Conservation (phyloP, 2,888 invertebrate species). For the Cinara cedri region DNA sequence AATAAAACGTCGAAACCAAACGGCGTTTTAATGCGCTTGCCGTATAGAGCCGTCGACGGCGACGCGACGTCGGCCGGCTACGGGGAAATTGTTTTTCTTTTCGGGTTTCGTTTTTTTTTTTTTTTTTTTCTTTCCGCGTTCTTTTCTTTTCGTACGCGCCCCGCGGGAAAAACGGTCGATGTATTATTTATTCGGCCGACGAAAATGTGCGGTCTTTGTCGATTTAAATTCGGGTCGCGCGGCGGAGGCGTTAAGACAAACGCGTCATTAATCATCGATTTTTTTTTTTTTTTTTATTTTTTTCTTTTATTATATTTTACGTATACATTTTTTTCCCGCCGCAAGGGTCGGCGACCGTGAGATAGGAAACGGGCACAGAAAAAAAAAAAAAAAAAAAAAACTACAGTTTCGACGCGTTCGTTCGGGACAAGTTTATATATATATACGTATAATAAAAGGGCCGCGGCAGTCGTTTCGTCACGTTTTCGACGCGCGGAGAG, state of each 20-base stretch:
- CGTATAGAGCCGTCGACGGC: too few species aligned
- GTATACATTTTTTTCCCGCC: background rate
- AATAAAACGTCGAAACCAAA: too few species aligned
- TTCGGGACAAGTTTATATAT: background rate
- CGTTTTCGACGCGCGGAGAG: slow-evolving; percentile 29
- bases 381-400: background rate
- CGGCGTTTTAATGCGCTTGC: too few species aligned
- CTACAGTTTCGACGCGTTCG: slow-evolving; percentile 16
- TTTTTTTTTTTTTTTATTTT: background rate
- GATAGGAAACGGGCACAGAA: background rate
- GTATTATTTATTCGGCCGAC: background rate
- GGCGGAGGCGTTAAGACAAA: slow-evolving; percentile 33
- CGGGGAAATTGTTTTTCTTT: too few species aligned
- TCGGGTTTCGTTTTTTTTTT: too few species aligned
- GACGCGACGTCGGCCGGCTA: too few species aligned
- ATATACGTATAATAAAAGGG: too few species aligned
- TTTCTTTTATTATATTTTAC: too few species aligned
- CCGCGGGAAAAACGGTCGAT: background rate
- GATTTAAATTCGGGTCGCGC: slow-evolving; percentile 28
- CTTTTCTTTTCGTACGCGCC: background rate
- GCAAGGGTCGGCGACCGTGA: background rate
- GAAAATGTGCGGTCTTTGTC: background rate
- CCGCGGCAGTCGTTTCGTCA: slow-evolving; percentile 31
- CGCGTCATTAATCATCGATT: slow-evolving; percentile 42
- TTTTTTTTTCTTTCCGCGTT: too few species aligned